These are phyloP conservation scores for Phalacrocorax carbo DNA, from an alignment of 2,113 vertebrate species.

Conservation along the genomic window DNA sequence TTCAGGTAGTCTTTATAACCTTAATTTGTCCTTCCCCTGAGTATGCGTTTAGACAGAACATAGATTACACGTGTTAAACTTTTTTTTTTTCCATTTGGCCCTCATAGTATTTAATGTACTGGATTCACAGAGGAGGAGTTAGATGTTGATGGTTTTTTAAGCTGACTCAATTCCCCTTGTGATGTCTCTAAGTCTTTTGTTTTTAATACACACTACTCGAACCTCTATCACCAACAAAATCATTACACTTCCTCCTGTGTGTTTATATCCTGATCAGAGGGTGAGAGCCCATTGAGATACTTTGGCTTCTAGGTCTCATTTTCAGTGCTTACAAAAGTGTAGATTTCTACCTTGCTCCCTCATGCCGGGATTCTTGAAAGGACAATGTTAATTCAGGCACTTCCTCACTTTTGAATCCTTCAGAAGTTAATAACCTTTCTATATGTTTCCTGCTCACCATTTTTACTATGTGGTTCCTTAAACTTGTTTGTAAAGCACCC, in stretches of 20 bases:
- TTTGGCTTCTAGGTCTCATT: background rate
- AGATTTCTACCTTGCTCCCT: background rate
- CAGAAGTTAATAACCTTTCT: background rate
- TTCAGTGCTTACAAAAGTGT: background rate
- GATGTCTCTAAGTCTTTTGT: background rate
- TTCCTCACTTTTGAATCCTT: background rate
- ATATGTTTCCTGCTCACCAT: background rate
- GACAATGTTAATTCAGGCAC: background rate
- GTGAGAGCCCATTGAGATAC: background rate
- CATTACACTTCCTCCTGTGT: background rate
- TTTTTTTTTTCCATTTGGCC: background rate
- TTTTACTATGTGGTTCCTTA: background rate
- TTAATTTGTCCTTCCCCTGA: background rate
- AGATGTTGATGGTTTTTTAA: background rate
- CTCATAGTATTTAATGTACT: background rate
- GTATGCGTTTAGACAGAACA: background rate
- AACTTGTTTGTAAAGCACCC: background rate
- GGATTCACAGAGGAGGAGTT: background rate
- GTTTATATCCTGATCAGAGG: background rate
- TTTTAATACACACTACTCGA: background rate
- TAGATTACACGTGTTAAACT: background rate
- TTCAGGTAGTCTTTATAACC: background rate
- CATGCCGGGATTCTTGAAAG: background rate
- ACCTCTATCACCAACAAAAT: background rate
- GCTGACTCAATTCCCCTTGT: background rate